Percentiles rank a stretch among this genome's conserved stretches.
Evolutionary conservation across 2,888 invertebrate species (phyloP).

Genomic region (Blera fallax): DNA sequence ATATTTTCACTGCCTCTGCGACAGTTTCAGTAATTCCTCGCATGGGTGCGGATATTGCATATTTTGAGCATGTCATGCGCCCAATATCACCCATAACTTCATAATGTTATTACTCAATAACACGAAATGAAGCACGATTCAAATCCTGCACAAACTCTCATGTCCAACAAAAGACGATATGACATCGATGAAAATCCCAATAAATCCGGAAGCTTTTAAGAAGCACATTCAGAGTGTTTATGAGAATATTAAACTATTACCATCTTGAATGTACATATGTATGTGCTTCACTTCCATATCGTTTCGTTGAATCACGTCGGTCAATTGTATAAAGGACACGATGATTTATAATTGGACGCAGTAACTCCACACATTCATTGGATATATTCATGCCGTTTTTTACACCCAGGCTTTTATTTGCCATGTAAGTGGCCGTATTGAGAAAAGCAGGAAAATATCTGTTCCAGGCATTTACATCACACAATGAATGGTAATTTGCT

Average conservation of each 20-base stretch:
- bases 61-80: not conserved
- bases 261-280: constrained; percentile 13
- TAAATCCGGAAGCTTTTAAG: constrained; percentile 53
- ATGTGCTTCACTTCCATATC: constrained; percentile 21
- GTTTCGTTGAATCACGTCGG: constrained; percentile 30
- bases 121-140: constrained; percentile 38
- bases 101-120: constrained; percentile 53
- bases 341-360: constrained; percentile 67
- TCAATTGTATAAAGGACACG: constrained; percentile 47
- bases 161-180: not conserved
- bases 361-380: constrained; percentile 28
- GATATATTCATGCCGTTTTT: constrained; percentile 32
- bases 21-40: not conserved
- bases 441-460: constrained; percentile 30
- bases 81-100: constrained; percentile 25
- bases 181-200: constrained; percentile 16
- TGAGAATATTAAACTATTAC: constrained; percentile 59
- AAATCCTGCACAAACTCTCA: not conserved
- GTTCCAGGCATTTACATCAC: constrained; percentile 59
- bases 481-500: constrained; percentile 68
- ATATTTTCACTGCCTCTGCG: not conserved
- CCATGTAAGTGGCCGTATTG: constrained; percentile 41
- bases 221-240: constrained; percentile 59
- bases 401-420: constrained; percentile 36
- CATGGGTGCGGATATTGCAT: not conserved